Conservation (phyloP, 2,888 invertebrate species). For the Linnaemya vulpina region DNA sequence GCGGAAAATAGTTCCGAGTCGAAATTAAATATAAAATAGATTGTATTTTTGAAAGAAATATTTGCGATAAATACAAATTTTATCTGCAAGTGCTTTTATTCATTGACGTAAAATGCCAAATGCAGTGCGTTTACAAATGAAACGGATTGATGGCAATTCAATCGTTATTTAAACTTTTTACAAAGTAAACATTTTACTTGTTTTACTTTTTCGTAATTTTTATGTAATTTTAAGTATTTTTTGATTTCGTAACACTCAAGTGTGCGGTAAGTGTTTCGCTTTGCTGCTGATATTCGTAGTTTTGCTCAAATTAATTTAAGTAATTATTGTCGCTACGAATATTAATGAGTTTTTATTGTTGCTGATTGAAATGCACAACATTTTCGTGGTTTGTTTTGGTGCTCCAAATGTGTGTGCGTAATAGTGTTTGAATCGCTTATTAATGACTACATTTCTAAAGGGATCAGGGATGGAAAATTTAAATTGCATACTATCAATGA, state of each 20-base stretch:
- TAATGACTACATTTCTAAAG: not conserved
- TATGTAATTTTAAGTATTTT: conserved; percentile 51
- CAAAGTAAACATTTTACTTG: not conserved
- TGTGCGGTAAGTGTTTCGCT: not conserved
- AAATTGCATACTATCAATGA: no score
- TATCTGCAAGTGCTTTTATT: not conserved
- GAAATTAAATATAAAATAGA: no score
- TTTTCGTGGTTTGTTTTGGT: not conserved
- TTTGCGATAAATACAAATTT: no score
- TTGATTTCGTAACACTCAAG: conserved; percentile 47
- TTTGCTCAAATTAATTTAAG: conserved; percentile 41
- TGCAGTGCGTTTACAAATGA: not conserved
- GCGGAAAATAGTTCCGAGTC: no score
- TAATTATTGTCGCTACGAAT: conserved; percentile 66
- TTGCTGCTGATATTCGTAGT: not conserved
- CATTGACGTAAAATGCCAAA: not conserved
- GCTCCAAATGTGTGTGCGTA: not conserved
- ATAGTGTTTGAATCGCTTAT: not conserved
- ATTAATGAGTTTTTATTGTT: conserved; percentile 56
- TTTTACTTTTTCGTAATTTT: conserved; percentile 9
- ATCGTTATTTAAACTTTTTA: not conserved
- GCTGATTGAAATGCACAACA: not conserved
- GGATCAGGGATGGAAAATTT: not conserved
- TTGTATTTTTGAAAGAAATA: no score
- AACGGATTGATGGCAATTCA: not conserved